A percentile compares a stretch with the other conserved stretches of the same genome.
These are phyloP conservation scores for Lumbricus terrestris DNA, from an alignment of 2,888 invertebrate genomes.

Conservation along the genomic window DNA sequence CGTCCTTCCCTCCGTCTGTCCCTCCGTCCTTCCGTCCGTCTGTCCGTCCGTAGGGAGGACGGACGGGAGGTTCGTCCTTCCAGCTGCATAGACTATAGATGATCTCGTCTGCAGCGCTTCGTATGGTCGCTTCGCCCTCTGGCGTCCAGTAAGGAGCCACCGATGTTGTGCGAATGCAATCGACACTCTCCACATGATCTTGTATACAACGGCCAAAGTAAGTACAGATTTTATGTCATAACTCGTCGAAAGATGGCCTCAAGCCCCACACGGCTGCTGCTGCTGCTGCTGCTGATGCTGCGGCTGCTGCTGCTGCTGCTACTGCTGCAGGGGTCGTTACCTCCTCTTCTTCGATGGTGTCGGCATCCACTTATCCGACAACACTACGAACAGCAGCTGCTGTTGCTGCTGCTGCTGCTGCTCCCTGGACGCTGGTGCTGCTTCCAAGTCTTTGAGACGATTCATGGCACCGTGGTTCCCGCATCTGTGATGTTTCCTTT, in stretches of 20 bases:
- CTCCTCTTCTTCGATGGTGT: not conserved
- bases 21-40: not conserved
- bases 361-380: not conserved
- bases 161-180: not conserved
- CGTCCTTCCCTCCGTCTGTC: not conserved
- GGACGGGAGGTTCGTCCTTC: too few relatives aligned
- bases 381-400: not conserved
- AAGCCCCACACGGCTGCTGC: too few relatives aligned
- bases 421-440: not conserved
- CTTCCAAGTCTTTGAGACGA: not conserved
- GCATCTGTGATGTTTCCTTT: not conserved
- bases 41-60: not conserved
- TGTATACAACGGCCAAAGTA: not conserved
- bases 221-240: conserved; percentile 3
- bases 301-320: too few relatives aligned
- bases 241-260: not conserved
- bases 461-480: not conserved
- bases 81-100: too few relatives aligned
- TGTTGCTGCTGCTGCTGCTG: not conserved
- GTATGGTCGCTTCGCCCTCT: not conserved
- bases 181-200: too few relatives aligned
- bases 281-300: too few relatives aligned
- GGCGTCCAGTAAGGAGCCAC: not conserved
- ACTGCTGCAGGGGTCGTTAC: too few relatives aligned
- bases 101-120: not conserved